These are phyloP conservation scores for Charaxes varanes DNA, from an alignment of 1,140 invertebrate species.

Conservation along the genomic window DNA sequence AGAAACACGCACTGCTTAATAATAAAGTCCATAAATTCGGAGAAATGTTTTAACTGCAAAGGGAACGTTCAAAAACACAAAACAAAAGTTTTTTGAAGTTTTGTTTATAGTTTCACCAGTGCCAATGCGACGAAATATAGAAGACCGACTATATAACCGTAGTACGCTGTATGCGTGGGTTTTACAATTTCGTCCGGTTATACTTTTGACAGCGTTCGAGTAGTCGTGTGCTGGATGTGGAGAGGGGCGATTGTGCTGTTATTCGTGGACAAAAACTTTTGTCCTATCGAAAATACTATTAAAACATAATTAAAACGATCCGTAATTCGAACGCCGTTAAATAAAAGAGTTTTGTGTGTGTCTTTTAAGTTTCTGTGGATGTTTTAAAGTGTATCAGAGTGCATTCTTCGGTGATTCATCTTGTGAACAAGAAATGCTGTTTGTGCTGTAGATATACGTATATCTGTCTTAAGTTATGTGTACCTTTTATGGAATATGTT, in stretches of 20 bases:
- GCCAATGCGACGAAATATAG: conserved; percentile 38
- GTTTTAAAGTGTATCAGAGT: conserved; percentile 39
- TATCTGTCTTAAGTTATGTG: conserved; percentile 41
- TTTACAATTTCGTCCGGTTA: conserved; percentile 49
- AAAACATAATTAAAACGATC: conserved; percentile 27
- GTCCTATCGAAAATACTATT: conserved; percentile 32
- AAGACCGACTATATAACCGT: conserved; percentile 31
- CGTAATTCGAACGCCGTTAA: conserved; percentile 25
- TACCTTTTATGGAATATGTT: conserved; percentile 30
- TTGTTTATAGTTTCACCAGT: conserved; percentile 48
- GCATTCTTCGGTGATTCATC: conserved; percentile 66
- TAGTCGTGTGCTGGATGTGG: conserved; percentile 39
- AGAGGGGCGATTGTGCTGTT: conserved; percentile 31
- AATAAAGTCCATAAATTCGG: conserved; percentile 10
- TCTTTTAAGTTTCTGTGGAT: conserved; percentile 31
- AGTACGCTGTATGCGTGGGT: conserved; percentile 24
- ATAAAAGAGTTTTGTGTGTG: conserved; percentile 31
- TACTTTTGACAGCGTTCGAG: conserved; percentile 37
- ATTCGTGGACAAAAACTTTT: conserved; percentile 48
- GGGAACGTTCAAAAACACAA: conserved; percentile 34
- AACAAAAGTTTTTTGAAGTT: conserved; percentile 46
- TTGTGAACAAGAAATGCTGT: conserved; percentile 58
- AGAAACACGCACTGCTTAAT: conserved; percentile 36
- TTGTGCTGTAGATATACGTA: conserved; percentile 40
- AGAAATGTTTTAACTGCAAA: conserved; percentile 34